A percentile compares a stretch with the other conserved stretches of the same genome.
Evolutionary conservation across 1,140 invertebrate genomes (phyloP).

Genomic region (Lepidurus couesii): DNA sequence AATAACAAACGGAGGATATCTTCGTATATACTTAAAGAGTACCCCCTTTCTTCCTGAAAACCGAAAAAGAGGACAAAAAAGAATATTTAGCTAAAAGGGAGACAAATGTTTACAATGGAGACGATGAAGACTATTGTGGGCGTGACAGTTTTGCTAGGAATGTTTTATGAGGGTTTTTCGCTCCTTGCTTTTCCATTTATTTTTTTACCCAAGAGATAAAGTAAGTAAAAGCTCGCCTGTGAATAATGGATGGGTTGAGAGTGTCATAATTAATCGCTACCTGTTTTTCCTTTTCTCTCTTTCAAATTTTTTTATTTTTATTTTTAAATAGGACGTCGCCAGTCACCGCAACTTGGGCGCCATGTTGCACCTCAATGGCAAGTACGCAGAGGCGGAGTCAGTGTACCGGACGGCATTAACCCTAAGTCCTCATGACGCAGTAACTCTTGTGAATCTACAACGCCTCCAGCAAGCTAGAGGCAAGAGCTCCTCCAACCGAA

Average conservation of each 20-base stretch:
- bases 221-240: constrained; percentile 42
- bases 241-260: constrained; percentile 4
- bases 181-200: background rate
- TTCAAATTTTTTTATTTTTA: background rate
- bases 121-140: background rate
- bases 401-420: constrained; percentile 49
- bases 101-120: background rate
- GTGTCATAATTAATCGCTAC: background rate
- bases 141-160: constrained; percentile 4
- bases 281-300: background rate
- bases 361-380: constrained; percentile 53
- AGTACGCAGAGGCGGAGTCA: constrained; percentile 49
- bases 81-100: background rate
- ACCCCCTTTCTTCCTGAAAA: background rate
- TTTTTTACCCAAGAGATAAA: constrained; percentile 45
- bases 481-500: background rate
- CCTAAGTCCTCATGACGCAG: constrained; percentile 48
- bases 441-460: constrained; percentile 49
- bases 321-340: constrained; percentile 46
- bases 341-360: constrained; percentile 54
- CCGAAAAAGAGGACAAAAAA: background rate
- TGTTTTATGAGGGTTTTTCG: background rate
- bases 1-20: background rate
- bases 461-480: constrained; percentile 42
- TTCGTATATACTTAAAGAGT: too few species aligned